Base-by-base conservation (phyloP, 2,113 vertebrate species). In the Anseranas semipalmata region DNA sequence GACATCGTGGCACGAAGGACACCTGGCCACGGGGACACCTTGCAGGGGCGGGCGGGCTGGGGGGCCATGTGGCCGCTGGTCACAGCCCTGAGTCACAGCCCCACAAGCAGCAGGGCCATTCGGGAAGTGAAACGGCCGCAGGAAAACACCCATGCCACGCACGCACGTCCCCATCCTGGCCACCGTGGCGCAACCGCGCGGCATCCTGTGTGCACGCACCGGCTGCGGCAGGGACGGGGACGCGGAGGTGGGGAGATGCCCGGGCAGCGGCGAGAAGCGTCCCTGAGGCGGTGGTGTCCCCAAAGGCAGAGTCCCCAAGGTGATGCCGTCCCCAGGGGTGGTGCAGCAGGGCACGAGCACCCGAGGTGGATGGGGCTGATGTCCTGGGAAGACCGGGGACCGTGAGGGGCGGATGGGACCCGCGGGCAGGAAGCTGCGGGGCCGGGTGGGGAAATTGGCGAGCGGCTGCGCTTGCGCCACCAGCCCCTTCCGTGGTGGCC, bases 401-500 rank as follows among this genome's bases (percentile, higher is more conserved):
- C 17, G 35, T 16, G 7, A 16, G 7, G 37, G 12, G 37, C 28
- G 24, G 25, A 39, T 19, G 62, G 62, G 62, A 41, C 27, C 12
- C 25, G 7, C 12, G 27, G 8, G 41, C 58, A 90, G 53, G 89
- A 92, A 90, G 63, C 55, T 0, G 0, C 80, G 6, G n/a, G 24
- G 19, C 48, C 17, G n/a, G 12, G 19, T 22, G 90, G 39, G 48
- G 92, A 87, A 96, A 95, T 17, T 33, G 24, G 3, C n/a, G 62
- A 70, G 55, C 2, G 9, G 39, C 80, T 66, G 77, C 1, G 0
- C 53, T 95, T 96, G 55, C 84, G 10, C 15, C 91, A 96, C 30
- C 0, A 0, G 24, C 68, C 9, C 0, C n/a, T 89, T 89, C 87
- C 6, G 8, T 80, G 39, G 32, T 20, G n/a, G 22, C 53, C 3